Conservation (phyloP, 2,797 vertebrate species). For the Sparus aurata region DNA sequence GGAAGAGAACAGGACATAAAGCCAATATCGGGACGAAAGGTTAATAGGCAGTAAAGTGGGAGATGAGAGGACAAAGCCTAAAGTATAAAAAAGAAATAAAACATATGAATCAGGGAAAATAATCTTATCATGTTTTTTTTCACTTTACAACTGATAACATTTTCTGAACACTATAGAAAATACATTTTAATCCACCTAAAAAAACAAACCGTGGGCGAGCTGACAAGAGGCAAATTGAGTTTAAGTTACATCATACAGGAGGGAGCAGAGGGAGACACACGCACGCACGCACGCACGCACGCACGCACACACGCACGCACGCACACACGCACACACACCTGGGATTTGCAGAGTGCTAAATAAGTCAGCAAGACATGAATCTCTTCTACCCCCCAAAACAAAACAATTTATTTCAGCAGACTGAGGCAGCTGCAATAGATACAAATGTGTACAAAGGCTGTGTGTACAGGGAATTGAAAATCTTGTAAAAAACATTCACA, state of each 20-base stretch:
- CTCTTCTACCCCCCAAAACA: constrained; percentile 19
- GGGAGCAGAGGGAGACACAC: neutral
- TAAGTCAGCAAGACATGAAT: constrained; percentile 24
- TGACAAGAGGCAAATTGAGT: constrained; percentile 21
- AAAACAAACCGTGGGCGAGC: neutral
- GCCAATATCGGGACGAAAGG: neutral
- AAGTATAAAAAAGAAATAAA: neutral
- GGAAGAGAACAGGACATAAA: neutral
- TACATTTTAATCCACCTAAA: constrained; percentile 8
- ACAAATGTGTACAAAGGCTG: constrained; percentile 1
- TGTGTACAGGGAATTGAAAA: neutral
- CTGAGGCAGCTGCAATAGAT: neutral
- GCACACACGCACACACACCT: constrained; percentile 4
- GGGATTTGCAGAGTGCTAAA: constrained; percentile 32
- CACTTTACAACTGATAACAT: neutral
- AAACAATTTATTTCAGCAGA: constrained; percentile 40
- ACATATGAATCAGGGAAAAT: constrained; percentile 2
- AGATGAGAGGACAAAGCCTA: neutral
- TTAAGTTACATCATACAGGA: neutral
- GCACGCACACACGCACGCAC: neutral
- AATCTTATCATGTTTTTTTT: neutral
- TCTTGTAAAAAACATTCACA: neutral
- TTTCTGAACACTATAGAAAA: neutral
- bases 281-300: too few relatives aligned
- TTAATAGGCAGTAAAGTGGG: neutral